Evolutionary conservation across 2,113 vertebrate species (phyloP).

Genomic region (Prunella himalayana): DNA sequence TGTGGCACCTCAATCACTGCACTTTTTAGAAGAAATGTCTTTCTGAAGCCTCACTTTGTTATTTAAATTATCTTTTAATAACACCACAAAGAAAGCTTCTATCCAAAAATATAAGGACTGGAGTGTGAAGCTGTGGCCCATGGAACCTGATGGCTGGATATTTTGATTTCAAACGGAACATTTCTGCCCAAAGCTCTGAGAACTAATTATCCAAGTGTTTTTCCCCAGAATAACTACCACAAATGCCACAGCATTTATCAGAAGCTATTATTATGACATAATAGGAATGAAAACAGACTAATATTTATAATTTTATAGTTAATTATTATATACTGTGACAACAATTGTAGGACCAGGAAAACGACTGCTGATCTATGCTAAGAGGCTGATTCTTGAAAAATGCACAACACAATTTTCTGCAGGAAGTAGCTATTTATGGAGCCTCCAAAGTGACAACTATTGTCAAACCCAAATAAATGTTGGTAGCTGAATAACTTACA

Average conservation of each 20-base stretch:
- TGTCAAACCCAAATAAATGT: neutral
- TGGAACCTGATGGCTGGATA: neutral
- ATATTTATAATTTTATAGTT: neutral
- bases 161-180: neutral
- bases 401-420: neutral
- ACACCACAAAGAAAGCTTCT: neutral
- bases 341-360: neutral
- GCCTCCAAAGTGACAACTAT: neutral
- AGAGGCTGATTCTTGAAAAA: neutral
- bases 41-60: neutral
- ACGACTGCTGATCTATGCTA: neutral
- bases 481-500: constrained; percentile 69
- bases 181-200: neutral
- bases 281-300: neutral
- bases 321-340: neutral
- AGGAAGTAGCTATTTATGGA: neutral
- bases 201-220: neutral
- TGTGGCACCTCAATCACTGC: neutral
- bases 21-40: neutral
- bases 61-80: neutral
- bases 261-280: neutral
- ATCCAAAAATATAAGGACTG: neutral
- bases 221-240: neutral
- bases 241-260: neutral
- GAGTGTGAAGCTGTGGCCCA: neutral